A percentile compares a stretch with the other conserved stretches of the same genome.
Conservation (phyloP, 2,113 vertebrate species). For the Pachycephala philippinensis region DNA sequence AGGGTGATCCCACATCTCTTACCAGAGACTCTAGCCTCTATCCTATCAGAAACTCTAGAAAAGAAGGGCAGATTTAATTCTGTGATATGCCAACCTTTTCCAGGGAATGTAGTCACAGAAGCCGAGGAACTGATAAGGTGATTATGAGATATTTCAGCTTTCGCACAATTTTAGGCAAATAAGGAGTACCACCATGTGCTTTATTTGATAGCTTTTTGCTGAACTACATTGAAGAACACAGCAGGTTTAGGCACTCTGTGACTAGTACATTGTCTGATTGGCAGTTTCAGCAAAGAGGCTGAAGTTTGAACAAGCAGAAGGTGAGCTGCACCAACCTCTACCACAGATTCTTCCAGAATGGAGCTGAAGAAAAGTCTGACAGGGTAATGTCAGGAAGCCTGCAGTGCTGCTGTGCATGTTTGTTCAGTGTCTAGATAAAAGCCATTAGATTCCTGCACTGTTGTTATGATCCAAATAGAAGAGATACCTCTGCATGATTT, state of each 20-base stretch:
- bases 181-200: fast-evolving
- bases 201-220: background rate
- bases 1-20: background rate
- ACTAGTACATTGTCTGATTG: background rate
- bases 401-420: background rate
- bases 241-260: background rate
- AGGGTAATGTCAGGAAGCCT: background rate
- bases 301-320: background rate
- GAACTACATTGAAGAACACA: background rate
- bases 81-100: background rate
- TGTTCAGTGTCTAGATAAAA: slow-evolving; percentile 6
- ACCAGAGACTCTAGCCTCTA: background rate
- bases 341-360: background rate
- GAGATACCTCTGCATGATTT: fast-evolving
- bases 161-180: background rate
- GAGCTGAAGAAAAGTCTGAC: background rate
- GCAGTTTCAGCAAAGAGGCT: background rate
- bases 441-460: background rate
- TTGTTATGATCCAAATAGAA: fast-evolving
- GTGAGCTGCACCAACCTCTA: background rate
- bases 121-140: background rate
- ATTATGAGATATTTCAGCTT: background rate
- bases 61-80: background rate
- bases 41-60: background rate
- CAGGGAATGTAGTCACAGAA: background rate